Base-by-base conservation (phyloP, 2,797 vertebrate genomes). In the Argentina silus region DNA sequence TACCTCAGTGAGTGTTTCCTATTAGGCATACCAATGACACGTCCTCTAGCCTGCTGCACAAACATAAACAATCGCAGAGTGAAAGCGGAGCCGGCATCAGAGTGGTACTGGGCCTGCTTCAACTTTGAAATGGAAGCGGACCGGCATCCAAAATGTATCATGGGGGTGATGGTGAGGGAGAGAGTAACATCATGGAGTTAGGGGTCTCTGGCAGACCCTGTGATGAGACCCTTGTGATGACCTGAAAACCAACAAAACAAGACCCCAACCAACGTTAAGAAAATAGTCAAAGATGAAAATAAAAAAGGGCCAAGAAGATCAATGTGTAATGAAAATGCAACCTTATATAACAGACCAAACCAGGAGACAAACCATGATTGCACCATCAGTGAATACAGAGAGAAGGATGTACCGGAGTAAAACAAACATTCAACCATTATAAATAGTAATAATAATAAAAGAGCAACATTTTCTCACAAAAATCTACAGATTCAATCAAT, bases 1-100 rank as follows among this genome's bases (percentile, higher is more conserved):
- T 61, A 62, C 51, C 57, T 70, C 43, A 36, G 51, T 44, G 59
- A 75, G 60, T 50, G 68, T 65, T 68, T 77, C 75, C 48, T 60
- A 63, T 62, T 72, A 56, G 43, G 44, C 19, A 23, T 55, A 12
- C 60, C 36, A n/a, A 15, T 48, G 68, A 51, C 61, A 45, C 1
- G 61, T 63, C 61, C n/a, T 63, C 10, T 10, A 7, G 61, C 61
- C 61, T 7, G 8, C 36, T 17, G 42, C 7, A 63, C 61, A 63
- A 44, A 63, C 11, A 63, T 3, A 63, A 63, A 17, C 61, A 17
- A 3, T 8, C 7, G 27, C 36, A 10, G 42, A 43, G 61, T 44
- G 61, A 44, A 63, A 44, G 61, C 14, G 8, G 36, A 43, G 61
- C 14, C 42, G n/a, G 61, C 61, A 15, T n/a, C 61, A 43, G 9